Evolutionary conservation across 2,888 invertebrate genomes (phyloP).

Genomic region (Andrena haemorrhoa): DNA sequence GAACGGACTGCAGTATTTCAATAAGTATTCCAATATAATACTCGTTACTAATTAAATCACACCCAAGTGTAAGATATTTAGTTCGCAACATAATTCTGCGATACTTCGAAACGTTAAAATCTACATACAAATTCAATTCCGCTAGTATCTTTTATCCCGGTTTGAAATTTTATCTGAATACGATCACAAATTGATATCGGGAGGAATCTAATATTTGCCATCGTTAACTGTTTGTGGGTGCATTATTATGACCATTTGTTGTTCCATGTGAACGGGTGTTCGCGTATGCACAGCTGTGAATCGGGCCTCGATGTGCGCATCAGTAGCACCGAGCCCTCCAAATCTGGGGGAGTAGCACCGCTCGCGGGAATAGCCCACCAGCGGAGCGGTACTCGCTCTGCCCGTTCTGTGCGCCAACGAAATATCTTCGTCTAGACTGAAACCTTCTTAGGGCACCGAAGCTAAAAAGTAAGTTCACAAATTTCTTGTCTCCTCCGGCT

Average conservation of each 20-base stretch:
- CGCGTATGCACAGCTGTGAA: constrained; percentile 41
- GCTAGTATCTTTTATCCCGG: neutral
- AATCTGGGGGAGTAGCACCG: constrained; percentile 81
- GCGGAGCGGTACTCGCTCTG: constrained; percentile 79
- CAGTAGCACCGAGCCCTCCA: constrained; percentile 48
- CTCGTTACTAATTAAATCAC: no score
- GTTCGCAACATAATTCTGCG: neutral
- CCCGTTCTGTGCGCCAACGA: constrained; percentile 83
- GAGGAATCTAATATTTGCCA: neutral
- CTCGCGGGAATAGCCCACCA: constrained; percentile 82
- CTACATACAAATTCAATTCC: neutral
- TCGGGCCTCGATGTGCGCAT: constrained; percentile 52
- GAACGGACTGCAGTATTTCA: no score
- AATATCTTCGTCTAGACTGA: constrained; percentile 83
- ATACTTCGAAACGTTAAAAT: neutral
- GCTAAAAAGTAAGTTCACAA: constrained; percentile 78
- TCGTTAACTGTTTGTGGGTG: neutral
- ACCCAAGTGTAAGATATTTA: no score
- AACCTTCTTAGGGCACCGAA: constrained; percentile 82
- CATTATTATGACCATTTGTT: neutral
- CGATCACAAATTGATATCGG: neutral
- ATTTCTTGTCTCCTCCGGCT: neutral
- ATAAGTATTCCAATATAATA: no score
- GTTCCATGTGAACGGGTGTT: constrained; percentile 46
- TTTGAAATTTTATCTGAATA: neutral